Evolutionary conservation across 2,113 vertebrate genomes (phyloP).

Genomic region (Microcebus griseorufus): DNA sequence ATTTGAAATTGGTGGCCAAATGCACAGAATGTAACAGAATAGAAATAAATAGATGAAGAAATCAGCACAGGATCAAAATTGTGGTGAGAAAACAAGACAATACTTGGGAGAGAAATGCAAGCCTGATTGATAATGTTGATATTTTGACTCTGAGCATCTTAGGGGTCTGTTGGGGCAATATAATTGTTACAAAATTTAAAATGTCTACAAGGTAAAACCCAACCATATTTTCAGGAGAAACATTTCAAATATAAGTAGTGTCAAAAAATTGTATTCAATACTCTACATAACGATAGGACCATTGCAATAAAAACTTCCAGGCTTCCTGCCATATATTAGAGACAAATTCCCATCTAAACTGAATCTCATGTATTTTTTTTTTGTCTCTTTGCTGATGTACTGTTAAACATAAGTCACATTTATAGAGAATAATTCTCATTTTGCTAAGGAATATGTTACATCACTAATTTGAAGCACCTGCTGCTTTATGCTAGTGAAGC

Average conservation of each 20-base stretch:
- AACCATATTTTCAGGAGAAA: conserved; percentile 20
- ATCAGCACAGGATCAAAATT: background rate
- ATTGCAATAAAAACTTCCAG: background rate
- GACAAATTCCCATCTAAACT: background rate
- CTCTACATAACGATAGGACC: background rate
- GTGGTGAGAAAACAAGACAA: background rate
- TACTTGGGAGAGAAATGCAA: background rate
- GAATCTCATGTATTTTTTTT: background rate
- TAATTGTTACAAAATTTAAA: background rate
- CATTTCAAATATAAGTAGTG: background rate
- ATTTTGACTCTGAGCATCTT: background rate
- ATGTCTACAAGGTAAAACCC: background rate
- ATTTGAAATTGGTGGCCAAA: background rate
- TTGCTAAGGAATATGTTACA: background rate
- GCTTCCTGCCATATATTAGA: background rate
- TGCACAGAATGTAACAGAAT: background rate
- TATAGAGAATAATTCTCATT: background rate
- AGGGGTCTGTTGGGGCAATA: background rate
- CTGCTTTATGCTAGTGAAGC: background rate
- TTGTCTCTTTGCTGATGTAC: background rate
- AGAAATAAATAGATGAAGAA: background rate
- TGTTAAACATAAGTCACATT: background rate
- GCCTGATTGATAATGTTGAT: background rate
- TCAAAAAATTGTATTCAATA: background rate
- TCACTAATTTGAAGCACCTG: conserved; percentile 42